These are phyloP conservation scores for Solenopsis fugax DNA, from an alignment of 1,140 invertebrate species.

Conservation along the genomic window DNA sequence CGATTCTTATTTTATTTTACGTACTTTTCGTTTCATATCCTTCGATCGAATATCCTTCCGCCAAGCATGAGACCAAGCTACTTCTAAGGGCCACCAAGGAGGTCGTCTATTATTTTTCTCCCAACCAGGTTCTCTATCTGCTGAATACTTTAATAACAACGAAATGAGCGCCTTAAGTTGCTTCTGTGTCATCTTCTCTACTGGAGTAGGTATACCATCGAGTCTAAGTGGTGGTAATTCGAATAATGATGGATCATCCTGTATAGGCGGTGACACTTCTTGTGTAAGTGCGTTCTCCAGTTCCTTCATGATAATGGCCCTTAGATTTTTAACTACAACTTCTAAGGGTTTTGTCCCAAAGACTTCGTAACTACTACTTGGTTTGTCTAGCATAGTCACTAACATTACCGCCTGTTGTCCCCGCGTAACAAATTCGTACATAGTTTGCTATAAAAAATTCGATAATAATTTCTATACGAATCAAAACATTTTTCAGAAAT, in stretches of 20 bases:
- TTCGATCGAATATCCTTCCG: constrained; percentile 98
- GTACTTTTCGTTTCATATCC: constrained; percentile 98
- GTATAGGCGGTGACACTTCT: constrained; percentile 96
- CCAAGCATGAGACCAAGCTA: constrained; percentile 97
- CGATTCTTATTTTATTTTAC: not conserved
- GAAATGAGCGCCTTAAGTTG: constrained; percentile 98
- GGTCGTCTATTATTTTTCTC: constrained; percentile 97
- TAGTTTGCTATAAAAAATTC: constrained; percentile 92
- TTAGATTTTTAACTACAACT: constrained; percentile 97
- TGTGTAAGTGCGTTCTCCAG: constrained; percentile 96
- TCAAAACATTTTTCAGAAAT: no score
- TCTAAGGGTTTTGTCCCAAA: constrained; percentile 99
- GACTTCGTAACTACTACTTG: constrained; percentile 97
- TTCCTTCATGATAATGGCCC: constrained; percentile 97
- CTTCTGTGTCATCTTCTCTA: constrained; percentile 99
- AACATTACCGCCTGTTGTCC: constrained; percentile 98
- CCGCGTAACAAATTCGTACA: constrained; percentile 98
- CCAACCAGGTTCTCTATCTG: constrained; percentile 98
- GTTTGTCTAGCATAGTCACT: constrained; percentile 98
- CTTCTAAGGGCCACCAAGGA: constrained; percentile 98
- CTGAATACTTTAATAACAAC: constrained; percentile 99
- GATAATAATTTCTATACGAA: not conserved
- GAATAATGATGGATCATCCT: constrained; percentile 97
- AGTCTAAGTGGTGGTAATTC: constrained; percentile 98
- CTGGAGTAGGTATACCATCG: constrained; percentile 98